Percentiles rank a stretch among this genome's conserved stretches.
phyloP scores from a whole-genome alignment of 1,140 invertebrate species.

The Penaeus indicus region DNA sequence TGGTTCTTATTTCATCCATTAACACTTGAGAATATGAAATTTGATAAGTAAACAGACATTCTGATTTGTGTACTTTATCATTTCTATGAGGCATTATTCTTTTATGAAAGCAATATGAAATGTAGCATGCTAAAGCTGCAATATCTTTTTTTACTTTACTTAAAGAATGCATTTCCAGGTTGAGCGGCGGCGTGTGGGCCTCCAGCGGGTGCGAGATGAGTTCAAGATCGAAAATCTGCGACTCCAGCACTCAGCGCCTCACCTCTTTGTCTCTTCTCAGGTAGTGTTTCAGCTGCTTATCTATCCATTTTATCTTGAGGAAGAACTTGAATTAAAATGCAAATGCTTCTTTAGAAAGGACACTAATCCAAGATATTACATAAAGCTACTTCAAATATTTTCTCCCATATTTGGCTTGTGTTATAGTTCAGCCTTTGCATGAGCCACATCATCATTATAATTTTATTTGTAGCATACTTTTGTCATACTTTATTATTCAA shows the following conservation, averaged over 20 bases:
- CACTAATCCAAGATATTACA: not conserved
- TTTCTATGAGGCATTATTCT: too few relatives aligned
- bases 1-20: too few relatives aligned
- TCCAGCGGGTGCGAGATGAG: slow-evolving; percentile 35
- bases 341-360: too few relatives aligned
- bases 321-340: too few relatives aligned
- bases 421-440: not conserved
- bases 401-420: not conserved
- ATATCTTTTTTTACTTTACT: not conserved
- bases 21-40: too few relatives aligned
- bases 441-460: not conserved
- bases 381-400: not conserved
- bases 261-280: slow-evolving; percentile 62
- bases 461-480: not conserved
- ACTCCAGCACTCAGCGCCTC: slow-evolving; percentile 48
- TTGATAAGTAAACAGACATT: too few relatives aligned
- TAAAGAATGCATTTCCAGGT: not conserved
- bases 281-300: not conserved
- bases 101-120: not conserved
- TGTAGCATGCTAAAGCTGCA: not conserved
- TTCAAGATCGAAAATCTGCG: slow-evolving; percentile 44
- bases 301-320: too few relatives aligned
- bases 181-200: slow-evolving; percentile 18
- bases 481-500: not conserved
- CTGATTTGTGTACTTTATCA: too few relatives aligned